A percentile compares a stretch with the other conserved stretches of the same genome.
These are phyloP conservation scores for Drosophila lowei DNA, from an alignment of 1,140 invertebrate species.

Conservation along the genomic window DNA sequence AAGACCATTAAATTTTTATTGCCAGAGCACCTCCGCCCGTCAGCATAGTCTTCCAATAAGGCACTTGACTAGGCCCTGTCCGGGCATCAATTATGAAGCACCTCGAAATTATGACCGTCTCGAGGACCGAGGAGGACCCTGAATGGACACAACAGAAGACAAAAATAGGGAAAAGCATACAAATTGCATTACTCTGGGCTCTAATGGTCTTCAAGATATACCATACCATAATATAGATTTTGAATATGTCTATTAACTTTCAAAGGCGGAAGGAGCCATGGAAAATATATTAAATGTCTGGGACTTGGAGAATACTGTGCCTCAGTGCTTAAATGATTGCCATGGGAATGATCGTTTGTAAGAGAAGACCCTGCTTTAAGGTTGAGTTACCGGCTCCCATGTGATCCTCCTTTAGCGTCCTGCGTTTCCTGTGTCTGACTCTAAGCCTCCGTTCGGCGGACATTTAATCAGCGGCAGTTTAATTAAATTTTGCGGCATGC, in stretches of 20 bases:
- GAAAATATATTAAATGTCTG: too few relatives aligned
- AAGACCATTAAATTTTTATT: constrained; percentile 73
- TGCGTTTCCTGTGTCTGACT: constrained; percentile 7
- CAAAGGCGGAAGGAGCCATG: too few relatives aligned
- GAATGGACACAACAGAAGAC: constrained; percentile 13
- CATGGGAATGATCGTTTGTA: too few relatives aligned
- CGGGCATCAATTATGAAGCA: constrained; percentile 72
- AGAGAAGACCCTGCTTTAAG: too few relatives aligned
- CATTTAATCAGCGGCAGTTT: constrained; percentile 54
- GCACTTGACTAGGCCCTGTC: constrained; percentile 53
- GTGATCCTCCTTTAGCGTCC: neutral
- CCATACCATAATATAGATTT: too few relatives aligned
- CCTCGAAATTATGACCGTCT: constrained; percentile 64
- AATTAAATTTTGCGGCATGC: constrained; percentile 66
- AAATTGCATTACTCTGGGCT: too few relatives aligned
- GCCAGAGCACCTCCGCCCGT: constrained; percentile 28
- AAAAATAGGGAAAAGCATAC: too few relatives aligned
- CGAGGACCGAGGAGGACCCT: neutral
- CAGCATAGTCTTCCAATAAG: constrained; percentile 53
- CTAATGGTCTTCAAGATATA: too few relatives aligned
- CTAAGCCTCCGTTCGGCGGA: constrained; percentile 41
- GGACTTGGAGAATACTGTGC: too few relatives aligned
- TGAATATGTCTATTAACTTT: too few relatives aligned
- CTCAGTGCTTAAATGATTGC: too few relatives aligned
- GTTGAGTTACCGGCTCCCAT: too few relatives aligned